Conservation (phyloP, 2,113 vertebrate genomes). For the Dicentrarchus labrax region DNA sequence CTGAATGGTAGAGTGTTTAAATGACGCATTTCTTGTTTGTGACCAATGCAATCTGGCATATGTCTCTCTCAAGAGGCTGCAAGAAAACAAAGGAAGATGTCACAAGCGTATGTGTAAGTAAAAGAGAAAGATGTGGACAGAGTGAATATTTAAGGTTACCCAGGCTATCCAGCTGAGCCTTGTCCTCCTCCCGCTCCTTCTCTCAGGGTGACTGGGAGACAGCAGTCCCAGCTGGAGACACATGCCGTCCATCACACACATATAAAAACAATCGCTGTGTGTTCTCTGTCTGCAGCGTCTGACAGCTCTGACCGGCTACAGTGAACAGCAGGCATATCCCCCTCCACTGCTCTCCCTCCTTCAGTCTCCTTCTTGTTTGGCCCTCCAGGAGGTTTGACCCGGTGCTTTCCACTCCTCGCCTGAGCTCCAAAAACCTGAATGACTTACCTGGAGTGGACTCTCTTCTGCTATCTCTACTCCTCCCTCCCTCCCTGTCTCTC, state of each 20-base stretch:
- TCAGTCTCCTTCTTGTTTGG: neutral
- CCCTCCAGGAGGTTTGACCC: neutral
- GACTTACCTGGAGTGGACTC: conserved; percentile 34
- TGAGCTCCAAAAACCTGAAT: conserved; percentile 19
- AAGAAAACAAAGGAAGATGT: neutral
- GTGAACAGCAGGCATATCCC: conserved; percentile 1
- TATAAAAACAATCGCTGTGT: neutral
- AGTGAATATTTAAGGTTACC: conserved; percentile 68
- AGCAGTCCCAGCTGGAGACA: conserved; percentile 74
- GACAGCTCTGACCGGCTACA: neutral
- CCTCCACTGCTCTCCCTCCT: neutral
- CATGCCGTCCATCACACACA: conserved; percentile 70
- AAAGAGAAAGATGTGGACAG: neutral
- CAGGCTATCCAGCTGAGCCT: conserved; percentile 77
- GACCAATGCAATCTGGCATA: too few species aligned
- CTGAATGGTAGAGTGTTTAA: neutral
- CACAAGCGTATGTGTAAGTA: neutral
- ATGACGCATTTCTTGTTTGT: too few species aligned
- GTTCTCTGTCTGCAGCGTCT: conserved; percentile 20
- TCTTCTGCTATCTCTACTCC: conserved; percentile 40
- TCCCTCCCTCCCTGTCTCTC: conserved; percentile 30
- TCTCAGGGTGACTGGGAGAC: conserved; percentile 66
- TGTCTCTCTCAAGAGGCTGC: neutral
- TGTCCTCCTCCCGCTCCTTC: conserved; percentile 62
- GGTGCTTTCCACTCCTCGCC: neutral